Conservation (phyloP, 92 coral and sea anemone species). For the Zoanthus sociatus region DNA sequence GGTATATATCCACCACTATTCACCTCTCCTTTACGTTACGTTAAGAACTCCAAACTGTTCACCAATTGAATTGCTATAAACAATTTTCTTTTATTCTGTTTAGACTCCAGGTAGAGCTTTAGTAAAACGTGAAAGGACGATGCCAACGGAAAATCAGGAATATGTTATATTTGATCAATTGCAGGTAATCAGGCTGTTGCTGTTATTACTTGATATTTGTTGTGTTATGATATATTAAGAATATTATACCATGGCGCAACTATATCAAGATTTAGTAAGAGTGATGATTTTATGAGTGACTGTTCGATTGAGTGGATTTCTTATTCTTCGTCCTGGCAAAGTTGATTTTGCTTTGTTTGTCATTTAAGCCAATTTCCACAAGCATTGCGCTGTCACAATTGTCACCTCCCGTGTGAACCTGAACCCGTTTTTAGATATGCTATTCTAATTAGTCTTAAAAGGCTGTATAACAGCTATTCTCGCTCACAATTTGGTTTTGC, state of each 20-base stretch:
- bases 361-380: too few species aligned
- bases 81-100: neutral
- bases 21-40: neutral
- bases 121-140: slow-evolving; percentile 59
- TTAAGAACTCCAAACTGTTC: neutral
- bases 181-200: slow-evolving; percentile 57
- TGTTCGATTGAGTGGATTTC: too few species aligned
- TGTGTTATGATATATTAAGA: neutral
- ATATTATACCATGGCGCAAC: neutral
- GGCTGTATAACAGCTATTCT: too few species aligned
- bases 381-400: too few species aligned
- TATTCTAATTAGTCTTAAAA: neutral
- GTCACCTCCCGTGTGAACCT: too few species aligned
- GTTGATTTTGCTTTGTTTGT: too few species aligned
- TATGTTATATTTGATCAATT: slow-evolving; percentile 87
- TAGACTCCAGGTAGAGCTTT: slow-evolving; percentile 86
- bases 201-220: neutral
- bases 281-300: too few species aligned
- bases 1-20: neutral
- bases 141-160: slow-evolving; percentile 67
- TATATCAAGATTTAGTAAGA: neutral
- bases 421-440: too few species aligned
- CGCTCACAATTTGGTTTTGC: too few species aligned
- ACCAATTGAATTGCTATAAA: neutral
- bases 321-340: neutral